phyloP scores from a whole-genome alignment of 2,888 invertebrate species.

The Agelastica alni region DNA sequence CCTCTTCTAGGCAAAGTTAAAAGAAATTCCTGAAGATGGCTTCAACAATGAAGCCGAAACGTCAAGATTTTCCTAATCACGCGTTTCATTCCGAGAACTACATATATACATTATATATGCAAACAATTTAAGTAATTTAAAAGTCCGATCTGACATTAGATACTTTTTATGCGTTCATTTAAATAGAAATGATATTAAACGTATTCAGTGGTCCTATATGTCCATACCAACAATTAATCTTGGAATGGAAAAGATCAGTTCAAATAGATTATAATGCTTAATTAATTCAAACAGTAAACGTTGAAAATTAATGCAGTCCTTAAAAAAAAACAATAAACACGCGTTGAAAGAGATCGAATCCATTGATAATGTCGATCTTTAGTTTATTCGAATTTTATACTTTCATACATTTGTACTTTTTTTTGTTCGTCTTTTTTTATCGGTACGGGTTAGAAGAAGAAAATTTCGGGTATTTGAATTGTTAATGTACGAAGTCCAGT shows the following conservation, averaged over 20 bases:
- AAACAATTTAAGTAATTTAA: too few relatives aligned
- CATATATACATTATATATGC: too few relatives aligned
- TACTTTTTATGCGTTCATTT: background rate
- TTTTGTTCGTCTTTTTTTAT: too few relatives aligned
- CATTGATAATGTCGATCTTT: background rate
- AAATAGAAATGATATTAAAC: slow-evolving; percentile 1
- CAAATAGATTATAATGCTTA: background rate
- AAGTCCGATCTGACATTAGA: background rate
- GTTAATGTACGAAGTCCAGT: slow-evolving; percentile 1
- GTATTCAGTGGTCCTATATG: slow-evolving; percentile 1
- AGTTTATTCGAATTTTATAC: slow-evolving; percentile 5
- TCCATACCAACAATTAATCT: slow-evolving; percentile 1
- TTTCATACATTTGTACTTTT: background rate
- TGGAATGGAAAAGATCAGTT: background rate
- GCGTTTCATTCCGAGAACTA: too few relatives aligned
- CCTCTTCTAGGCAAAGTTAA: too few relatives aligned
- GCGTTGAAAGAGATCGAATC: background rate
- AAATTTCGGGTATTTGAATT: slow-evolving; percentile 1
- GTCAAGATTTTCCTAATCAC: too few relatives aligned
- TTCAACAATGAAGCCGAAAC: too few relatives aligned
- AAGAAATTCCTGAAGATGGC: too few relatives aligned
- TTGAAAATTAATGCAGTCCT: slow-evolving; percentile 3
- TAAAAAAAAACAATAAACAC: slow-evolving; percentile 4
- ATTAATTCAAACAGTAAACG: slow-evolving; percentile 7
- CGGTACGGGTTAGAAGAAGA: background rate